phyloP scores from a whole-genome alignment of 2,888 invertebrate species.

The Eupelmus urozonus region DNA sequence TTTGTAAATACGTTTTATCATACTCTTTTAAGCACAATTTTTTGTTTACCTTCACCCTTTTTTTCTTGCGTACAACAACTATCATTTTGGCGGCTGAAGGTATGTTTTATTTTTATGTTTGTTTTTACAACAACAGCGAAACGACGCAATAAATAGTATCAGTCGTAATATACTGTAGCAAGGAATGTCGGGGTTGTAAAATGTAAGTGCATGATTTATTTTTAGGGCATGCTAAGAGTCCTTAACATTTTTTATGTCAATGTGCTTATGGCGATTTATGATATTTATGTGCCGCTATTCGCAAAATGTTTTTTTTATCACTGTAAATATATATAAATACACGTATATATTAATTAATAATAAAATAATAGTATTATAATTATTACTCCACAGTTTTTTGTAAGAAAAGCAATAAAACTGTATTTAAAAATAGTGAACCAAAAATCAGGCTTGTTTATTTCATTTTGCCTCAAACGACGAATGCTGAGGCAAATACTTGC shows the following conservation, averaged over 20 bases:
- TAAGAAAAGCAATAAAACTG: slow-evolving; percentile 58
- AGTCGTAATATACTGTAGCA: slow-evolving; percentile 27
- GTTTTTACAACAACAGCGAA: slow-evolving; percentile 7
- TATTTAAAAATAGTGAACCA: slow-evolving; percentile 49
- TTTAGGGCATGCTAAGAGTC: slow-evolving; percentile 57
- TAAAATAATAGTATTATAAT: slow-evolving; percentile 4
- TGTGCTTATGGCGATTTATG: slow-evolving; percentile 54
- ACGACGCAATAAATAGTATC: slow-evolving; percentile 6
- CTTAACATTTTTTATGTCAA: slow-evolving; percentile 50
- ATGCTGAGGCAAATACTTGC: slow-evolving; percentile 7
- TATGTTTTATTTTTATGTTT: slow-evolving; percentile 44
- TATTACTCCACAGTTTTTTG: slow-evolving; percentile 53
- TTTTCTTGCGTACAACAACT: slow-evolving; percentile 11
- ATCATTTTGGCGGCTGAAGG: slow-evolving; percentile 43
- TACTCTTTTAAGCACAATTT: slow-evolving; percentile 10
- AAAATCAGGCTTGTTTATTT: slow-evolving; percentile 53
- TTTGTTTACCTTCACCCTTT: slow-evolving; percentile 21
- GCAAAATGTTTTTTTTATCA: slow-evolving; percentile 50
- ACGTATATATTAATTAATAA: neutral
- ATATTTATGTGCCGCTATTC: slow-evolving; percentile 48
- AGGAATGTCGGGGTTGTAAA: slow-evolving; percentile 39
- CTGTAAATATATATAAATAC: slow-evolving; percentile 49
- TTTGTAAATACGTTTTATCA: slow-evolving; percentile 32
- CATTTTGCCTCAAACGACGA: slow-evolving; percentile 44
- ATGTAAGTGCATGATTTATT: slow-evolving; percentile 58